Evolutionary conservation across 2,797 vertebrate species (phyloP).

Genomic region (Rhincodon typus): DNA sequence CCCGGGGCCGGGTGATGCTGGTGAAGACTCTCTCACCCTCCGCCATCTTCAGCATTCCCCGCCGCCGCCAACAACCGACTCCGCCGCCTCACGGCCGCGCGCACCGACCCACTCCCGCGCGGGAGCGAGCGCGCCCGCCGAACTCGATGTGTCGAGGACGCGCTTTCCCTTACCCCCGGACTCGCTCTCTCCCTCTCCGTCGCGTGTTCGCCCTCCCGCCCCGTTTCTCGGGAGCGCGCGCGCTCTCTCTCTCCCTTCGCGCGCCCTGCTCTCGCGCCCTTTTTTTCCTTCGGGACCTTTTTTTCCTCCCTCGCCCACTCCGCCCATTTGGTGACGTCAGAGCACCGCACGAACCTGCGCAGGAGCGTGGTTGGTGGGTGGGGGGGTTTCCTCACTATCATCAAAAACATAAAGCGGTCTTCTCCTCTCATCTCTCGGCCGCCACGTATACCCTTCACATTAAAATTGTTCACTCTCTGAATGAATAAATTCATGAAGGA

Average conservation of each 20-base stretch:
- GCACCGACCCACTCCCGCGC: not conserved
- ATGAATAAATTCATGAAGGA: no score
- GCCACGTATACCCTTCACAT: no score
- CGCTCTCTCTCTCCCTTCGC: not conserved
- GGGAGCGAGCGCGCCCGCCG: no score
- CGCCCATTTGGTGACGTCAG: not conserved
- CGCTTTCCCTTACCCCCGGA: not conserved
- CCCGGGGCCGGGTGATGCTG: no score
- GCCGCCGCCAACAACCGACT: not conserved
- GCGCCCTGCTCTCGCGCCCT: not conserved
- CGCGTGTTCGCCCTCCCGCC: no score
- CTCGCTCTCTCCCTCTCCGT: not conserved
- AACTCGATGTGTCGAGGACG: not conserved
- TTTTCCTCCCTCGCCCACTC: not conserved
- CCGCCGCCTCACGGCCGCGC: not conserved
- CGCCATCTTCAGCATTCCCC: constrained; percentile 29
- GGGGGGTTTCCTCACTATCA: no score
- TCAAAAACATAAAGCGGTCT: no score
- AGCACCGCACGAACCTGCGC: no score
- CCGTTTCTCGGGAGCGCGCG: not conserved
- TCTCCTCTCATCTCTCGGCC: no score
- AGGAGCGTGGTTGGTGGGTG: no score
- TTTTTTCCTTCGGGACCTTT: not conserved
- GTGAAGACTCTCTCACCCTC: not conserved
- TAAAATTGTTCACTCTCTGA: no score